Evolutionary conservation across 2,888 invertebrate species (phyloP), one percentile per base, ranked within the genome.

Genomic region (Meghimatium bilineatum): DNA sequence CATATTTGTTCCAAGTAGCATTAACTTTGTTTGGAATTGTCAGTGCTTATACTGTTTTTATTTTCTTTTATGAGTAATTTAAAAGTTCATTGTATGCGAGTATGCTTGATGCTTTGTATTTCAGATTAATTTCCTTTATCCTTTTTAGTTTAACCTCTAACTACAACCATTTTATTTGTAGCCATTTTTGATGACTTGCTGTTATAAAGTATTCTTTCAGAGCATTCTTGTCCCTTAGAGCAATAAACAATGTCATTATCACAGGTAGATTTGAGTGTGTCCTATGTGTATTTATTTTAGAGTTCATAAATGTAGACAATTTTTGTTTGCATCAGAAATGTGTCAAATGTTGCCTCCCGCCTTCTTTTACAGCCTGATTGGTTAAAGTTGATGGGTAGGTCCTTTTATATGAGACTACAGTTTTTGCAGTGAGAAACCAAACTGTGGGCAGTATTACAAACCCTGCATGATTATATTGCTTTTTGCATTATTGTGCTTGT

Each of bases 361-460:
- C 56, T 44, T 67, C 63, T 67, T 75, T 76, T 77, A 69, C 83
- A 83, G 83, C 78, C 83, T 44, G 83, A 83, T 78, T 83, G 83
- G 83, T 72, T 83, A 78, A 71, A 78, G 77, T 78, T 83, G 72
- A 78, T 83, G 83, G 78, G 83, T 83, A 83, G 83, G 83, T 83
- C 52, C 34, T 69, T 75, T 78, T 78, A 76, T 60, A 60, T 52
- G 49, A 29, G 49, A 49, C n/a, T 36, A 52, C 56, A 76, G 49
- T 66, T 17, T 63, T n/a, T 36, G n/a, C 38, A 32, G 26, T 63
- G 63, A 66, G 14, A 66, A 20, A 32, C 12, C 66, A 78, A 66
- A 66, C 20, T 26, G 44, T 67, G 44, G 67, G 49, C 63, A 32
- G 20, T 67, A 44, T 38, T 78, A 63, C 66, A 78, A 5, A 44